Conservation (phyloP, 2,113 vertebrate species). For the Procavia capensis region DNA sequence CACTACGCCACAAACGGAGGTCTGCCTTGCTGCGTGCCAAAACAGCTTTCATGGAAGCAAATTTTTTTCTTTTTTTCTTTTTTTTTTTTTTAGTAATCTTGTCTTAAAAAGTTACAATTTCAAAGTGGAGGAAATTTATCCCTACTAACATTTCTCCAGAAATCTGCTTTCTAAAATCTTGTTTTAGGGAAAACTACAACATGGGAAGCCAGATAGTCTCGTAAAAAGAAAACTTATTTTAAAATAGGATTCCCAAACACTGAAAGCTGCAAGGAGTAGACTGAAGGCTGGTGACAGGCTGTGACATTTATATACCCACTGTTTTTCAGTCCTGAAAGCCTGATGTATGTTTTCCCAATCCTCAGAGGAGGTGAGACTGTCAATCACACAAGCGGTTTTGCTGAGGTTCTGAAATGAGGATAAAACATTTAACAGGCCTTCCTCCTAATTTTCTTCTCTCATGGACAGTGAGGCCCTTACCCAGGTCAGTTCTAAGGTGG, state of each 20-base stretch:
- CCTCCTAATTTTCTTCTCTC: slow-evolving; percentile 35
- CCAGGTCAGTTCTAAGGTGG: slow-evolving; percentile 28
- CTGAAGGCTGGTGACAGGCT: neutral
- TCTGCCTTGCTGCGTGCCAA: neutral
- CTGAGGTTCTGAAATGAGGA: slow-evolving; percentile 56
- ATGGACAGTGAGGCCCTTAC: slow-evolving; percentile 28
- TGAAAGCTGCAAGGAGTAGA: neutral
- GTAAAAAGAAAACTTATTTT: slow-evolving; percentile 51
- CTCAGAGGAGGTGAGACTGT: neutral
- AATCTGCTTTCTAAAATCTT: slow-evolving; percentile 53
- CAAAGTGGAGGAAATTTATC: neutral
- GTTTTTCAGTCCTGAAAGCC: slow-evolving; percentile 54
- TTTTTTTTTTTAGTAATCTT: neutral
- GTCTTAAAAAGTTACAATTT: neutral
- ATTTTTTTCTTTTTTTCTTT: slow-evolving; percentile 34
- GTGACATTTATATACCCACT: neutral
- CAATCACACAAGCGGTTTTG: neutral
- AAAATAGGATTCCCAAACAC: neutral
- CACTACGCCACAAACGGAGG: neutral
- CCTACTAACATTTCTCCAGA: neutral
- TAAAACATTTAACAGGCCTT: slow-evolving; percentile 46
- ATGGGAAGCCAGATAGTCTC: neutral
- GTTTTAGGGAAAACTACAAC: neutral
- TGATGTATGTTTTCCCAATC: neutral
- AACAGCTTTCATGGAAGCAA: neutral